Evolutionary conservation across 2,888 invertebrate species (phyloP).

Genomic region (Coecobrya sp.): DNA sequence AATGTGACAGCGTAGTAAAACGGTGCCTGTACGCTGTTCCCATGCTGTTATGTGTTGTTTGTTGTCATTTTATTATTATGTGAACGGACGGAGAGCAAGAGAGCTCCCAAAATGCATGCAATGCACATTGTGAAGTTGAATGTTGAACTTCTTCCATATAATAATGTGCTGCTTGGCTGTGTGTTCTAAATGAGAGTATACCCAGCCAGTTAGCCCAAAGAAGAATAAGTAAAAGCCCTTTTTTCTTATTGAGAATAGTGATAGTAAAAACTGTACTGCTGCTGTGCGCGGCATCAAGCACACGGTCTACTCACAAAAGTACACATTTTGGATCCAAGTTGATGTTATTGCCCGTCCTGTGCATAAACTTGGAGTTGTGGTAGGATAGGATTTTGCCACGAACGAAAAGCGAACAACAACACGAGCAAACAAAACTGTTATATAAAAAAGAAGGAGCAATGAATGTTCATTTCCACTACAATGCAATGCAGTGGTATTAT

Average conservation of each 20-base stretch:
- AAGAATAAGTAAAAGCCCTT: constrained; percentile 62
- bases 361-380: constrained; percentile 74
- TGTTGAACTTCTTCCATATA: constrained; percentile 11
- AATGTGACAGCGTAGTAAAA: constrained; percentile 82
- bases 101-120: constrained; percentile 56
- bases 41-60: constrained; percentile 71
- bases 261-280: constrained; percentile 60
- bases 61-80: constrained; percentile 66
- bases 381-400: constrained; percentile 77
- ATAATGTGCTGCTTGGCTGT: not conserved
- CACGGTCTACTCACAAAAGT: constrained; percentile 7
- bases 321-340: constrained; percentile 69
- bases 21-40: constrained; percentile 69
- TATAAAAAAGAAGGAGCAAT: constrained; percentile 39
- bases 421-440: constrained; percentile 51
- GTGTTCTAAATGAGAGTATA: not conserved
- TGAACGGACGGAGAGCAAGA: constrained; percentile 58
- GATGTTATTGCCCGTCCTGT: constrained; percentile 76
- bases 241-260: constrained; percentile 42
- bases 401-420: constrained; percentile 16
- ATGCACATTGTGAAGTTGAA: constrained; percentile 50
- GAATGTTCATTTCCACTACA: constrained; percentile 26
- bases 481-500: not conserved
- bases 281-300: not conserved
- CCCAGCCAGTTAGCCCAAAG: constrained; percentile 20